These are phyloP conservation scores for Etheostoma cragini DNA, from an alignment of 2,113 vertebrate species.

Conservation along the genomic window DNA sequence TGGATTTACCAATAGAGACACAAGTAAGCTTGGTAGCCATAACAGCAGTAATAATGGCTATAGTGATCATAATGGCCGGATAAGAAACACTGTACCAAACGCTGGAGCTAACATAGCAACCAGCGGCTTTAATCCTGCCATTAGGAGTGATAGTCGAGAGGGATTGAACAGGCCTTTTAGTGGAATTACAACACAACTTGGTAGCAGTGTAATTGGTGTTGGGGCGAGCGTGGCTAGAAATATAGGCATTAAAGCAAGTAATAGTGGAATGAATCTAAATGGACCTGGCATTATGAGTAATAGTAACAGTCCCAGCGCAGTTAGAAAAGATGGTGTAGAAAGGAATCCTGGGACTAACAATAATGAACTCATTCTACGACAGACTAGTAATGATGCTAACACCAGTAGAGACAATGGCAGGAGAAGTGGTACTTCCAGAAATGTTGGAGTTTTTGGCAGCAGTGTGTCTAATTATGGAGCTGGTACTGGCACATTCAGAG, in stretches of 20 bases:
- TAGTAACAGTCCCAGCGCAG: constrained; percentile 36
- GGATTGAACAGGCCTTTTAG: constrained; percentile 47
- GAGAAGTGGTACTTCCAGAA: constrained; percentile 47
- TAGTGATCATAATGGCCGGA: constrained; percentile 28
- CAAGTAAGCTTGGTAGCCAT: constrained; percentile 27
- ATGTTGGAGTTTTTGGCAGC: constrained; percentile 36
- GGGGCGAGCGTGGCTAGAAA: constrained; percentile 30
- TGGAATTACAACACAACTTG: constrained; percentile 54
- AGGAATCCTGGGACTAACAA: constrained; percentile 44
- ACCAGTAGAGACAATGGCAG: constrained; percentile 21
- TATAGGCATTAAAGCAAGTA: constrained; percentile 48
- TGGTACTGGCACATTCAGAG: constrained; percentile 30
- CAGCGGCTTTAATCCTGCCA: constrained; percentile 55
- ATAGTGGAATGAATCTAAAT: constrained; percentile 39
- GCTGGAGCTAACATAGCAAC: constrained; percentile 28
- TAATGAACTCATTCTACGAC: constrained; percentile 63
- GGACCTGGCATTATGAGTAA: constrained; percentile 19
- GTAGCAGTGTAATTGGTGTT: constrained; percentile 30
- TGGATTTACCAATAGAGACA: constrained; percentile 36
- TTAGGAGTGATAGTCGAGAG: constrained; percentile 42
- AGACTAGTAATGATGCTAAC: constrained; percentile 34
- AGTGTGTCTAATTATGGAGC: constrained; percentile 38
- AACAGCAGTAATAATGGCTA: constrained; percentile 35
- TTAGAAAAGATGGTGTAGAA: constrained; percentile 23
- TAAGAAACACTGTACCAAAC: constrained; percentile 41